Evolutionary conservation across 2,888 invertebrate species (phyloP).

Genomic region (Diaprepes abbreviatus): DNA sequence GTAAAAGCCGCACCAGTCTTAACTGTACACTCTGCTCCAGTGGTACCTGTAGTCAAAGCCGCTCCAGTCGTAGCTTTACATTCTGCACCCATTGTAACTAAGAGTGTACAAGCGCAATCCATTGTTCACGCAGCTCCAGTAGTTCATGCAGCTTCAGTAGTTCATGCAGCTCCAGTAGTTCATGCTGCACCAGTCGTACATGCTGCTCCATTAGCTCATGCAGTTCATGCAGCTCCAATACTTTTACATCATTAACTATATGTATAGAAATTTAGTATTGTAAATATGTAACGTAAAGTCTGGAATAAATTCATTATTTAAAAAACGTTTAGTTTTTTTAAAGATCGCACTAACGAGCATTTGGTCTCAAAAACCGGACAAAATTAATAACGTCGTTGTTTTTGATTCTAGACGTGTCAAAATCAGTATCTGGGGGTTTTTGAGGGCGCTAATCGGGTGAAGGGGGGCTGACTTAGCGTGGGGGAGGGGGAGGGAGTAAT

Average conservation of each 20-base stretch:
- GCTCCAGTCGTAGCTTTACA: conserved; percentile 55
- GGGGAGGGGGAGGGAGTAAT: too few relatives aligned
- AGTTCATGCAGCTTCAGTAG: conserved; percentile 47
- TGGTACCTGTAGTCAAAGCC: conserved; percentile 52
- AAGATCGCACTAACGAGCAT: too few relatives aligned
- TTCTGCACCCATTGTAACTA: conserved; percentile 42
- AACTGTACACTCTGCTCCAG: conserved; percentile 55
- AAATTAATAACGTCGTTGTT: too few relatives aligned
- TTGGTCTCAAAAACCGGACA: too few relatives aligned
- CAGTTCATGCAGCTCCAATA: conserved; percentile 54
- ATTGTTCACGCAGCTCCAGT: conserved; percentile 43
- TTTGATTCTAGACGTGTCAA: too few relatives aligned
- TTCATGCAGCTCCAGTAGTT: conserved; percentile 31
- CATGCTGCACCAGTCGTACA: conserved; percentile 55
- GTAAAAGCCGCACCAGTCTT: conserved; percentile 56
- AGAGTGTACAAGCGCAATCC: conserved; percentile 36
- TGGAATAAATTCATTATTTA: too few relatives aligned
- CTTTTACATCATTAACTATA: conserved; percentile 54
- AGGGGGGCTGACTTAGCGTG: too few relatives aligned
- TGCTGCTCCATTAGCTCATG: conserved; percentile 43
- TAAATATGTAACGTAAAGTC: too few relatives aligned
- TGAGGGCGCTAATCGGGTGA: too few relatives aligned
- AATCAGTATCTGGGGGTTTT: too few relatives aligned
- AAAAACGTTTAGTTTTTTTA: too few relatives aligned
- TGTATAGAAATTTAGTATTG: too few relatives aligned